A percentile compares a stretch with the other conserved stretches of the same genome.
Conservation (phyloP, 2,888 invertebrate species). For the Zygaena filipendulae region DNA sequence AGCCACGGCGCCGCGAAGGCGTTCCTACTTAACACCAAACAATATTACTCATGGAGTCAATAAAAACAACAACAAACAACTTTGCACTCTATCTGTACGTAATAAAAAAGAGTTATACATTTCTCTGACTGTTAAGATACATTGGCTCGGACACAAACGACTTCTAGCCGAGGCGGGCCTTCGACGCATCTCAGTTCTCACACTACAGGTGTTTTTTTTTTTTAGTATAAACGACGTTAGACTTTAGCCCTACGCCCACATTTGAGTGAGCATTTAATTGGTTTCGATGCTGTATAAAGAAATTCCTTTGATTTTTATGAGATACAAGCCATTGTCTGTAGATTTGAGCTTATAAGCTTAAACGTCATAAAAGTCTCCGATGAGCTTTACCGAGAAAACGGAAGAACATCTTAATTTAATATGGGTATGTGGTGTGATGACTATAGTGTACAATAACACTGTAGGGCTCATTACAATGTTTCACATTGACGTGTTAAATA, state of each 20-base stretch:
- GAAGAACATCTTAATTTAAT: too few species aligned
- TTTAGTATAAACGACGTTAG: conserved; percentile 30
- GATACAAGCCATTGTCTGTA: too few species aligned
- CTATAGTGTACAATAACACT: too few species aligned
- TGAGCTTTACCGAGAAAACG: too few species aligned
- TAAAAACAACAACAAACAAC: conserved; percentile 8
- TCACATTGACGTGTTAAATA: conserved; percentile 38
- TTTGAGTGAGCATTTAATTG: conserved; percentile 38
- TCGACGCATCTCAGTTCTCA: too few species aligned
- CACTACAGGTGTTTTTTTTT: conserved; percentile 55
- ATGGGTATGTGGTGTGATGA: too few species aligned
- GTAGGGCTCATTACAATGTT: conserved; percentile 37
- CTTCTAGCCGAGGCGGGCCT: too few species aligned
- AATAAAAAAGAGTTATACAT: not conserved
- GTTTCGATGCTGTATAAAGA: conserved; percentile 16
- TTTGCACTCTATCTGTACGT: not conserved
- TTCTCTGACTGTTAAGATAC: too few species aligned
- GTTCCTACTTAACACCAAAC: conserved; percentile 34
- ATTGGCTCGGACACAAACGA: too few species aligned
- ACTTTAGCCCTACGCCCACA: conserved; percentile 39
- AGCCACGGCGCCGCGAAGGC: conserved; percentile 52
- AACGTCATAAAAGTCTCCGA: too few species aligned
- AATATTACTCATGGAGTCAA: conserved; percentile 13
- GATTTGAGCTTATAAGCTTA: too few species aligned
- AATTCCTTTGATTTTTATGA: conserved; percentile 14